Percentiles rank a stretch among this genome's conserved stretches.
Conservation (phyloP, 2,113 vertebrate species). For the Indicator maculatus region DNA sequence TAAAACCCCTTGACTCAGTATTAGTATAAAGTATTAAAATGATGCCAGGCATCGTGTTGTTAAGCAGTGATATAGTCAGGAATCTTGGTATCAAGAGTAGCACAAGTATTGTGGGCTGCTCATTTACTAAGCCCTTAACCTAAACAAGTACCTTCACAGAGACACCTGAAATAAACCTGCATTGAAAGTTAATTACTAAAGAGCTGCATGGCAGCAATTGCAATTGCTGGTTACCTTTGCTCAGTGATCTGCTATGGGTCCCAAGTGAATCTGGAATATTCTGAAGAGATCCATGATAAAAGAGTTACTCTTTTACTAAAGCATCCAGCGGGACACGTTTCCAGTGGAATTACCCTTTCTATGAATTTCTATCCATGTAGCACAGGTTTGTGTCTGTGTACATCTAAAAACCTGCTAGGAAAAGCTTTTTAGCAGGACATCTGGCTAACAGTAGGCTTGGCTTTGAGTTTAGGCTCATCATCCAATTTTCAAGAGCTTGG, state of each 20-base stretch:
- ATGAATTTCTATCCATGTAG: neutral
- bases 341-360: neutral
- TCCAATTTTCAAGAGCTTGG: neutral
- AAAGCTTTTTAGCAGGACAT: neutral
- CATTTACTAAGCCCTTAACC: neutral
- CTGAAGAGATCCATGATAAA: neutral
- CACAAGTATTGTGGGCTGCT: neutral
- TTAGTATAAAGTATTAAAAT: neutral
- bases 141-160: neutral
- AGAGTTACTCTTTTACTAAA: neutral
- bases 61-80: too few relatives aligned
- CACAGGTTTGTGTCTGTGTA: fast-evolving
- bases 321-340: neutral
- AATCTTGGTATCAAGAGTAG: neutral
- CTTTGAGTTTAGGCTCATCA: neutral
- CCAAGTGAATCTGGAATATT: neutral
- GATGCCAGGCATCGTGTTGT: too few relatives aligned
- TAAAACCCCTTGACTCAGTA: neutral
- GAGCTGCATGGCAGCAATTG: neutral
- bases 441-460: neutral
- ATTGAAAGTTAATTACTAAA: neutral
- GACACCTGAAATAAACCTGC: neutral
- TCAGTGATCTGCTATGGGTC: neutral
- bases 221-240: neutral
- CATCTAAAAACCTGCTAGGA: neutral